Percentiles rank a stretch among this genome's conserved stretches.
Evolutionary conservation across 2,797 vertebrate genomes (phyloP).

Genomic region (Falco concolor): DNA sequence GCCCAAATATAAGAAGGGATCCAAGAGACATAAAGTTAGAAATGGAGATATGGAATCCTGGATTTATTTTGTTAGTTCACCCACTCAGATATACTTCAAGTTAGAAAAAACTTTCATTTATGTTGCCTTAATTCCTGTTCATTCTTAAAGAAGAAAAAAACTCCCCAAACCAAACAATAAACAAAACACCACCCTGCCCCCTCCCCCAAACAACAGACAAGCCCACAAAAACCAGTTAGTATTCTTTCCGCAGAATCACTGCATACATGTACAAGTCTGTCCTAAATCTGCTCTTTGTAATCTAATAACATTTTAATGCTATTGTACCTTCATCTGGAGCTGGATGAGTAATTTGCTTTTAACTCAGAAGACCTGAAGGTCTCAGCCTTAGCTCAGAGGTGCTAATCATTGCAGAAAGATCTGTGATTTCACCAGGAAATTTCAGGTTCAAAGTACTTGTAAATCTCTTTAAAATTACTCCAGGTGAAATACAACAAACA

Average conservation of each 20-base stretch:
- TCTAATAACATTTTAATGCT: background rate
- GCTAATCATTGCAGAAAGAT: background rate
- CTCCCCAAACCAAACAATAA: background rate
- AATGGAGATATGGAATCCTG: background rate
- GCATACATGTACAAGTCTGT: background rate
- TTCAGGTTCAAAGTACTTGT: background rate
- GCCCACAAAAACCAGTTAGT: background rate
- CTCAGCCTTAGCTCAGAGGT: background rate
- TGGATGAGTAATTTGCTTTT: background rate
- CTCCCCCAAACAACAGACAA: background rate
- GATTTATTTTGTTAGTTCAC: background rate
- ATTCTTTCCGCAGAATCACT: background rate
- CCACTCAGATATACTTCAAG: background rate
- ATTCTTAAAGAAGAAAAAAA: background rate
- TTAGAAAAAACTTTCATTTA: background rate
- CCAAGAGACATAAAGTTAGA: background rate
- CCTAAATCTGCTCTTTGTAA: background rate
- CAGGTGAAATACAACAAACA: background rate
- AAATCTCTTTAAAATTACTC: background rate
- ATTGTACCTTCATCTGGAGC: background rate
- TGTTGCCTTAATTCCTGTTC: background rate
- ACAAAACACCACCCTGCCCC: background rate
- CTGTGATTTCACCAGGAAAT: background rate
- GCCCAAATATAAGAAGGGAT: background rate
- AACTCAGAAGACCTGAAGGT: background rate